Evolutionary conservation across 1,140 invertebrate genomes (phyloP).

Genomic region (Plutomurus gul): DNA sequence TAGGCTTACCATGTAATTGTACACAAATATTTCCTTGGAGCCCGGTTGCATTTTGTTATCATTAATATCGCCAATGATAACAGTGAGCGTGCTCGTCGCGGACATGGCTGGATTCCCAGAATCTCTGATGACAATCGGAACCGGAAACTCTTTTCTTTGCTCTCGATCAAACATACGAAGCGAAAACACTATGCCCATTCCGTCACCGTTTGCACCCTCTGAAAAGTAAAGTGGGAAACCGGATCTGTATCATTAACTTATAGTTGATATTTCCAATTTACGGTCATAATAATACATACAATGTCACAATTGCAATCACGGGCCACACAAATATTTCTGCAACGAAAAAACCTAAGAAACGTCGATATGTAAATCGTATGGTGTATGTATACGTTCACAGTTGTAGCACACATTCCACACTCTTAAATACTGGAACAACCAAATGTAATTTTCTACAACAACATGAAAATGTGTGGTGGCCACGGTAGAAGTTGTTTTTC

Average conservation of each 20-base stretch:
- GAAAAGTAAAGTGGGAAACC: conserved; percentile 54
- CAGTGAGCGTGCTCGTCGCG: conserved; percentile 90
- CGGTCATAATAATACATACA: neutral
- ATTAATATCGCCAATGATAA: conserved; percentile 94
- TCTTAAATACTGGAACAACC: too few species aligned
- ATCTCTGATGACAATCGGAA: conserved; percentile 92
- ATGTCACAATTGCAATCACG: neutral
- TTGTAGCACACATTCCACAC: neutral
- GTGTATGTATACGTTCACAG: neutral
- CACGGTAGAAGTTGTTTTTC: too few species aligned
- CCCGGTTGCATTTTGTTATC: conserved; percentile 97
- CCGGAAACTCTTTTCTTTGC: conserved; percentile 90
- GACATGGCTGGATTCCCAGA: conserved; percentile 87
- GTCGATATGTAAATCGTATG: neutral
- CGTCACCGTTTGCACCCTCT: conserved; percentile 93
- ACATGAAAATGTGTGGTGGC: too few species aligned
- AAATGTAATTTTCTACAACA: too few species aligned
- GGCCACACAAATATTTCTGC: neutral
- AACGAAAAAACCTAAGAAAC: neutral
- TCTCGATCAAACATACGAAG: conserved; percentile 91
- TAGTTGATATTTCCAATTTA: neutral
- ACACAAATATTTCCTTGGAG: conserved; percentile 93
- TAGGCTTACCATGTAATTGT: conserved; percentile 83
- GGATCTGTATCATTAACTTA: neutral
- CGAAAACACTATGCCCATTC: conserved; percentile 78